Evolutionary conservation across 2,888 invertebrate species (phyloP).

Genomic region (Junonia oenone): DNA sequence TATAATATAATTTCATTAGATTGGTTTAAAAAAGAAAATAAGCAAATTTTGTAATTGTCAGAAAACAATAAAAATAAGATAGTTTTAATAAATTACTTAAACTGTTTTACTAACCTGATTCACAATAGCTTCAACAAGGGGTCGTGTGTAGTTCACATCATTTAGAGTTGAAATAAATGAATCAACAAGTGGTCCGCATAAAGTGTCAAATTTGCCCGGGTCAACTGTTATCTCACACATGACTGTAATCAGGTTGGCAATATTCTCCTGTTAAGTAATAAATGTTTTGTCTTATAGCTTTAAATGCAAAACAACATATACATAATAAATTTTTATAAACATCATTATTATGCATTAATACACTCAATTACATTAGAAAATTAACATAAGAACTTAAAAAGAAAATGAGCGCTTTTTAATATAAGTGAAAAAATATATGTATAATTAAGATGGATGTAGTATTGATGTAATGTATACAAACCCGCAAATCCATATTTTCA

Average conservation of each 20-base stretch:
- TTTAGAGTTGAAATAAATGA: conserved; percentile 83
- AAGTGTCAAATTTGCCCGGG: conserved; percentile 87
- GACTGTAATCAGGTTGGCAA: conserved; percentile 82
- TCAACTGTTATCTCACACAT: conserved; percentile 87
- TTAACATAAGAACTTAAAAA: no score
- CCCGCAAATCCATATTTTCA: conserved; percentile 65
- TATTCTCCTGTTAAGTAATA: conserved; percentile 61
- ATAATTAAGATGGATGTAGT: no score
- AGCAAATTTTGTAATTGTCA: no score
- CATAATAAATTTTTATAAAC: no score
- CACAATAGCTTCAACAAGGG: conserved; percentile 83
- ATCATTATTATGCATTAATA: no score
- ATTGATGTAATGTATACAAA: conserved; percentile 26
- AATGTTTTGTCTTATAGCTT: neutral
- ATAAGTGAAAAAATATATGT: no score
- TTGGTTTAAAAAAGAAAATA: no score
- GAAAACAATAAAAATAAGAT: no score
- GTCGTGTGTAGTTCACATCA: conserved; percentile 80
- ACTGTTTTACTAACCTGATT: conserved; percentile 68
- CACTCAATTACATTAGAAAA: no score
- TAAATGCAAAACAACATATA: no score
- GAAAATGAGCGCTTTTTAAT: no score
- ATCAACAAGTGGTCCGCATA: conserved; percentile 84
- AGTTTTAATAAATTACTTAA: neutral
- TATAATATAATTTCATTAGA: no score